phyloP scores from a whole-genome alignment of 2,888 invertebrate species.

The Ormyrus thymus region DNA sequence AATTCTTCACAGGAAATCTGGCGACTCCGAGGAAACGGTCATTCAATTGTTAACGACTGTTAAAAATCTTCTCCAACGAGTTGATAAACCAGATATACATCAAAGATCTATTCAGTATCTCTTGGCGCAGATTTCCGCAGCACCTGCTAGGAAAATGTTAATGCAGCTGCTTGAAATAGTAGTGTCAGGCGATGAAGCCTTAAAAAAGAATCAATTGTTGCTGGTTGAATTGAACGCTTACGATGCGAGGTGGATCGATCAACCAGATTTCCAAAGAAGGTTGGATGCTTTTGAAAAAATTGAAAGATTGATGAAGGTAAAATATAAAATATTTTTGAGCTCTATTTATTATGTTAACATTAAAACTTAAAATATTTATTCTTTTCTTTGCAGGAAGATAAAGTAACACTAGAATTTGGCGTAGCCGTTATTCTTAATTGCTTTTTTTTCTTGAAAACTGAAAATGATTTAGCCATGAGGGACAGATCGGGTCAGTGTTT shows the following conservation, averaged over 20 bases:
- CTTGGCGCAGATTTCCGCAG: slow-evolving; percentile 81
- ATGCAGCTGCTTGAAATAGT: slow-evolving; percentile 80
- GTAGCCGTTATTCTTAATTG: slow-evolving; percentile 88
- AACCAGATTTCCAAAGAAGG: slow-evolving; percentile 91
- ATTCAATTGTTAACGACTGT: slow-evolving; percentile 84
- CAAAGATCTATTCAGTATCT: slow-evolving; percentile 83
- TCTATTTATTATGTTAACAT: neutral
- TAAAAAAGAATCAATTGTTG: slow-evolving; percentile 77
- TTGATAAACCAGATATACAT: slow-evolving; percentile 81
- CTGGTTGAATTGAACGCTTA: slow-evolving; percentile 88
- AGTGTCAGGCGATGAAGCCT: slow-evolving; percentile 74
- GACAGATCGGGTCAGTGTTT: slow-evolving; percentile 87
- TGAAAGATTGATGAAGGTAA: slow-evolving; percentile 76
- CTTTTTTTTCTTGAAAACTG: slow-evolving; percentile 84
- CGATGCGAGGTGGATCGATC: slow-evolving; percentile 92
- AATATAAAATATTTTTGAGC: slow-evolving; percentile 57
- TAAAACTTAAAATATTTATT: neutral
- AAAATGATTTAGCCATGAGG: slow-evolving; percentile 88
- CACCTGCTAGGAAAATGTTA: slow-evolving; percentile 83
- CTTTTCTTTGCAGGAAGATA: slow-evolving; percentile 59
- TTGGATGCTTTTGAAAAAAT: slow-evolving; percentile 86
- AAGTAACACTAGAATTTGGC: slow-evolving; percentile 78
- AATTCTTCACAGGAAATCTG: slow-evolving; percentile 81
- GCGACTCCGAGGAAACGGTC: slow-evolving; percentile 81
- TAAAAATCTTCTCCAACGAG: slow-evolving; percentile 84